Conservation (phyloP, 2,888 invertebrate genomes). For the Brachypalpus laphriformis region DNA sequence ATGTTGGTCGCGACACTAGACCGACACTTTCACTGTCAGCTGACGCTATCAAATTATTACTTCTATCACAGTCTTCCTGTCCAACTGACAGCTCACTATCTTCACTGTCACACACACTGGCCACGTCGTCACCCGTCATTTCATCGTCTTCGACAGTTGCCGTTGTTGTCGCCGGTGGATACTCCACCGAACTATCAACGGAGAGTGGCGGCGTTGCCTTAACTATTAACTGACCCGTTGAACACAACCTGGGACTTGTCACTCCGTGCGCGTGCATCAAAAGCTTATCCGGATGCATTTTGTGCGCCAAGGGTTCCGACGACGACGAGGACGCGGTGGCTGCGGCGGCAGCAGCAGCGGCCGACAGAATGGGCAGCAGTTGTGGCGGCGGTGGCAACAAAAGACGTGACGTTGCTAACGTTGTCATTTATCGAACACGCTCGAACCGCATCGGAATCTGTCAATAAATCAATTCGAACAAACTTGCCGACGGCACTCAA, state of each 20-base stretch:
- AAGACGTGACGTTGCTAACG: conserved; percentile 75
- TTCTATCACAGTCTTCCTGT: conserved; percentile 84
- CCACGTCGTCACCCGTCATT: conserved; percentile 81
- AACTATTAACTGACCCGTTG: conserved; percentile 57
- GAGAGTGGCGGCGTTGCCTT: conserved; percentile 40
- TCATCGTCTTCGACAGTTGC: conserved; percentile 72
- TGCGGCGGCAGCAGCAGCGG: conserved; percentile 31
- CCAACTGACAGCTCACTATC: conserved; percentile 93
- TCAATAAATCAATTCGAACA: conserved; percentile 38
- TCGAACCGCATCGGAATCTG: conserved; percentile 56
- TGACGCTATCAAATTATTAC: conserved; percentile 62
- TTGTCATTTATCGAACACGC: conserved; percentile 75
- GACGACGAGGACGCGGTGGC: conserved; percentile 27
- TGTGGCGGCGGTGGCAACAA: conserved; percentile 69
- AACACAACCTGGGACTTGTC: conserved; percentile 79
- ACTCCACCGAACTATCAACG: conserved; percentile 35
- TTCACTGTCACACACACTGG: conserved; percentile 87
- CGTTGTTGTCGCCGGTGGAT: conserved; percentile 9
- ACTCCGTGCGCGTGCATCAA: conserved; percentile 79
- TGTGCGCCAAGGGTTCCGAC: conserved; percentile 55
- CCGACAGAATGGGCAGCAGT: conserved; percentile 62
- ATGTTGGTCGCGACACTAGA: conserved; percentile 72
- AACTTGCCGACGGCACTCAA: conserved; percentile 74
- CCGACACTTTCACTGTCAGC: conserved; percentile 67
- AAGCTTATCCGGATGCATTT: conserved; percentile 82